Evolutionary conservation across 2,888 invertebrate species (phyloP).

Genomic region (Eilema sororculum): DNA sequence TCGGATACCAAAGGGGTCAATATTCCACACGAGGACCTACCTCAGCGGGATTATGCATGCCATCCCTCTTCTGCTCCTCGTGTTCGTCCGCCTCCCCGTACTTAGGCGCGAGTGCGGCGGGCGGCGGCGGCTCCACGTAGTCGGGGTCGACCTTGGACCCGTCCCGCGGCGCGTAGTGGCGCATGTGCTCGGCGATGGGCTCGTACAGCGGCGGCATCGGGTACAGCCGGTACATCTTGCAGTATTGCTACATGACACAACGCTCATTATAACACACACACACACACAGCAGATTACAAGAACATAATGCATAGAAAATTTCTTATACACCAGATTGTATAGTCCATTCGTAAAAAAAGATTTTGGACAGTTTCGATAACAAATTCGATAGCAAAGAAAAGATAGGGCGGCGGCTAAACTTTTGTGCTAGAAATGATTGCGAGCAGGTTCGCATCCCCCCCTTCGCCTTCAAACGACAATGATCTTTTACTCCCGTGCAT

Average conservation of each 20-base stretch:
- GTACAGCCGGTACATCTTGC: slow-evolving; percentile 73
- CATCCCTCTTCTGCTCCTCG: slow-evolving; percentile 38
- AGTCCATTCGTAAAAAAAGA: no score
- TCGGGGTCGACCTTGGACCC: slow-evolving; percentile 55
- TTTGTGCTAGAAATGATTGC: no score
- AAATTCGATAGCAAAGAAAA: no score
- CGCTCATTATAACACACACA: not conserved
- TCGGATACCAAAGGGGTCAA: not conserved
- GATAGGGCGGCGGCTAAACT: no score
- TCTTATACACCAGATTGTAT: no score
- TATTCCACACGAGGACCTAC: not conserved
- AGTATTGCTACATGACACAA: slow-evolving; percentile 66
- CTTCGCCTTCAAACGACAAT: no score
- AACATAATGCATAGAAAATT: no score
- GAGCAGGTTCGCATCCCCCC: no score
- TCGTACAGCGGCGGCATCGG: slow-evolving; percentile 70
- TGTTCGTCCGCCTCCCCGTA: not conserved
- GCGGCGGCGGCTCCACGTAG: slow-evolving; percentile 52
- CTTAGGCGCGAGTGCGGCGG: slow-evolving; percentile 19
- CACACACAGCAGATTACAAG: no score
- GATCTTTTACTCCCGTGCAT: no score
- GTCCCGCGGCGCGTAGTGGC: slow-evolving; percentile 65
- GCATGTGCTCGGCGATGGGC: slow-evolving; percentile 68
- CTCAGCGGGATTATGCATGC: slow-evolving; percentile 42
- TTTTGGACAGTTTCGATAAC: no score